phyloP scores from a whole-genome alignment of 2,888 invertebrate species.

The Nemotelus pantherinus region DNA sequence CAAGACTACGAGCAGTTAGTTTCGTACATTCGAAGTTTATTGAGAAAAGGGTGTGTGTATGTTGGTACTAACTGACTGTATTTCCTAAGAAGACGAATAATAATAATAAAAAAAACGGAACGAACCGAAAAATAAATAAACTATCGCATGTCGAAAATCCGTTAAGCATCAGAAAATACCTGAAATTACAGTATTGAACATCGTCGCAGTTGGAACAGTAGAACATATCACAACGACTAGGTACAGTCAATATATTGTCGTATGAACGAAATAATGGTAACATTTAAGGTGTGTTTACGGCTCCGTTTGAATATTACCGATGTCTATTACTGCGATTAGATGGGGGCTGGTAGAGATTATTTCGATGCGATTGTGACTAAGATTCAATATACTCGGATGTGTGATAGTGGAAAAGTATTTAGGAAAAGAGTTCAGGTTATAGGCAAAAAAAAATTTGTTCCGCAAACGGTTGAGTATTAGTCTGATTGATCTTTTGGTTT shows the following conservation, averaged over 20 bases:
- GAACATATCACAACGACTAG: conserved; percentile 17
- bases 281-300: conserved; percentile 50
- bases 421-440: background rate
- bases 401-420: background rate
- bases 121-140: conserved; percentile 41
- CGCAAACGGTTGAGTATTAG: too few relatives aligned
- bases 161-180: conserved; percentile 47
- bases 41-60: background rate
- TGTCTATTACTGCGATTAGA: conserved; percentile 38
- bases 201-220: background rate
- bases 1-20: too few relatives aligned
- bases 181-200: conserved; percentile 48
- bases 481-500: too few relatives aligned
- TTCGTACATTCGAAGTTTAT: too few relatives aligned
- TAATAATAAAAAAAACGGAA: conserved; percentile 28
- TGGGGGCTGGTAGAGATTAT: conserved; percentile 14
- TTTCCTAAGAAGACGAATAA: conserved; percentile 33
- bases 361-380: conserved; percentile 29
- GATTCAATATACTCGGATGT: conserved; percentile 14
- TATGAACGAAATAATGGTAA: conserved; percentile 36
- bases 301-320: conserved; percentile 38
- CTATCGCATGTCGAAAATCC: conserved; percentile 48
- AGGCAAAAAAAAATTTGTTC: too few relatives aligned
- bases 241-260: conserved; percentile 23
- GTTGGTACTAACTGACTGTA: background rate